phyloP scores from a whole-genome alignment of 2,113 vertebrate species.

The Trematomus loennbergii region DNA sequence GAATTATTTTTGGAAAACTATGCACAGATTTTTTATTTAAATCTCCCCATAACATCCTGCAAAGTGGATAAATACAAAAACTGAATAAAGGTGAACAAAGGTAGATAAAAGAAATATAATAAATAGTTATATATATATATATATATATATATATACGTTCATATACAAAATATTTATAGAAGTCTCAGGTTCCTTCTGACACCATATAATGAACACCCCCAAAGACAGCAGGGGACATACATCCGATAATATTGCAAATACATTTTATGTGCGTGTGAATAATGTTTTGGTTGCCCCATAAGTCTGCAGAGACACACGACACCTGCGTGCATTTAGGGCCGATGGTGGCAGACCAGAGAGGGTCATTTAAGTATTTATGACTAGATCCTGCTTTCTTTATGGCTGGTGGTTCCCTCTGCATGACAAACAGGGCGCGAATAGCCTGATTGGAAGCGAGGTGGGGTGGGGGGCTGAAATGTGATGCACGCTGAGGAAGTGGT shows the following conservation, averaged over 20 bases:
- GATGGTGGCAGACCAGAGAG: conserved; percentile 31
- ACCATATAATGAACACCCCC: not conserved
- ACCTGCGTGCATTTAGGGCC: conserved; percentile 53
- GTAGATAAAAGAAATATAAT: no score
- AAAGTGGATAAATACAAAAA: not conserved
- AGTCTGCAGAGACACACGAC: conserved; percentile 27
- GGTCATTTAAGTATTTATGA: conserved; percentile 61
- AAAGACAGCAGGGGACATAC: not conserved
- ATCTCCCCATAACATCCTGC: not conserved
- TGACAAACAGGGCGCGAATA: conserved; percentile 52
- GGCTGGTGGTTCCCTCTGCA: conserved; percentile 71
- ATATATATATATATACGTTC: no score
- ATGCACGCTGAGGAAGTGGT: conserved; percentile 48
- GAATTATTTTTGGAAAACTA: not conserved
- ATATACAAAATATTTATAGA: not conserved
- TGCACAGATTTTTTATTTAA: conserved; percentile 3
- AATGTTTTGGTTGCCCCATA: conserved; percentile 57
- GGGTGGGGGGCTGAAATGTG: conserved; percentile 45
- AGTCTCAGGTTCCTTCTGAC: conserved; percentile 14
- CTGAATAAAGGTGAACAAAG: no score
- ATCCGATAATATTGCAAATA: not conserved
- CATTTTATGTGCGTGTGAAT: conserved; percentile 19
- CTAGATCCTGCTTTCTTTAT: conserved; percentile 59
- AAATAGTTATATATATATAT: no score
- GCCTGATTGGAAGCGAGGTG: not conserved